phyloP scores from a whole-genome alignment of 92 coral and sea anemone species.

The Palythoa grandiflora region DNA sequence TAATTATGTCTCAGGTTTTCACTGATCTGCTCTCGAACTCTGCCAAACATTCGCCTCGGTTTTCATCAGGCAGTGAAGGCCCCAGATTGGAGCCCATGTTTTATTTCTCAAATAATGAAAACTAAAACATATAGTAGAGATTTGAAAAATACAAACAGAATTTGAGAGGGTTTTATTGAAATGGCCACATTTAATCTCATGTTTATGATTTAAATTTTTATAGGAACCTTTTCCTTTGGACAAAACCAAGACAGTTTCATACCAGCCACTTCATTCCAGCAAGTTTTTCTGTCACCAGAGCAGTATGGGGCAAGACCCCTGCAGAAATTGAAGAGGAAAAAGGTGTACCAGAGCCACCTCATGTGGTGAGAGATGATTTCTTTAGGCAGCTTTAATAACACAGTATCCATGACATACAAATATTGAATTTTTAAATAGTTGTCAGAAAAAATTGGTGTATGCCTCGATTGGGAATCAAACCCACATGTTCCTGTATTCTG shows the following conservation, averaged over 20 bases:
- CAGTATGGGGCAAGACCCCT: slow-evolving; percentile 83
- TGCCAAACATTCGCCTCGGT: no score
- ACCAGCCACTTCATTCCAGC: slow-evolving; percentile 57
- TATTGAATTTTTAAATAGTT: no score
- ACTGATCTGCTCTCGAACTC: no score
- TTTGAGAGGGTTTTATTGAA: background rate
- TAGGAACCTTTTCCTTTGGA: slow-evolving; percentile 63
- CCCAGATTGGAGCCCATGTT: no score
- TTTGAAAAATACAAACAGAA: background rate
- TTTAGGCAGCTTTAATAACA: no score
- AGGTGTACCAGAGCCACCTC: slow-evolving; percentile 81
- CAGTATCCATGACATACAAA: no score
- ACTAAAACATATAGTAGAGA: background rate
- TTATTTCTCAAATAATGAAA: no score
- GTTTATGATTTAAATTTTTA: background rate
- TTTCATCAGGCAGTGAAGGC: no score
- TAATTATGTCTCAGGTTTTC: no score
- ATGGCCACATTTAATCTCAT: background rate
- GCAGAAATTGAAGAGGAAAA: slow-evolving; percentile 83
- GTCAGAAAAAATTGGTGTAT: no score
- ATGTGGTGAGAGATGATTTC: slow-evolving; percentile 52
- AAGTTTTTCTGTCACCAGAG: slow-evolving; percentile 89
- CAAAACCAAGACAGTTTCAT: slow-evolving; percentile 62
- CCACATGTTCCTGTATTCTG: no score
- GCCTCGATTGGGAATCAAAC: no score